Evolutionary conservation across 1,140 invertebrate species (phyloP).

Genomic region (Panagrolaimus sp.): DNA sequence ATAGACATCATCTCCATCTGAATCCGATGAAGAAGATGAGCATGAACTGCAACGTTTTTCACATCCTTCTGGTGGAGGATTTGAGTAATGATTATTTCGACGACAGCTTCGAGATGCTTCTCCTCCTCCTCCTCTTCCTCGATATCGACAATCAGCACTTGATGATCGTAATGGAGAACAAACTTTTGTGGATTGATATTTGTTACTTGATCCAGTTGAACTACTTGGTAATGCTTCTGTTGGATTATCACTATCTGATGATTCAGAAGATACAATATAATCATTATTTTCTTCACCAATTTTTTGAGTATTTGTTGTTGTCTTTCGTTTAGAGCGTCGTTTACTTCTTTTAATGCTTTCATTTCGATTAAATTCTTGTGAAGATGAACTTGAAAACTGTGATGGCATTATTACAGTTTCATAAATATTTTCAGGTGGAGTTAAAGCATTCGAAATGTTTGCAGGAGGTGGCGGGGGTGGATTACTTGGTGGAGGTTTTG

Average conservation of each 20-base stretch:
- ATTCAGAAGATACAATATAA: neutral
- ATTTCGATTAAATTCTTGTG: conserved; percentile 10
- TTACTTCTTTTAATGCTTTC: conserved; percentile 1
- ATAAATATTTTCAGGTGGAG: conserved; percentile 52
- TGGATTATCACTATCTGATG: neutral
- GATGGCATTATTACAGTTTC: conserved; percentile 41
- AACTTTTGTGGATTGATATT: neutral
- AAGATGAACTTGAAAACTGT: conserved; percentile 6
- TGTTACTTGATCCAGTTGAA: neutral
- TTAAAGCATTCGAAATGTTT: conserved; percentile 10
- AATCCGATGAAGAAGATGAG: conserved; percentile 4
- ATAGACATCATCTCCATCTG: conserved; percentile 13
- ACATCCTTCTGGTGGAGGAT: neutral
- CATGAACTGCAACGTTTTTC: neutral
- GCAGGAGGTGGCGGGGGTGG: conserved; percentile 31
- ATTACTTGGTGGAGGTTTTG: conserved; percentile 33
- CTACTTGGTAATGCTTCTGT: neutral
- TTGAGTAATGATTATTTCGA: conserved; percentile 1
- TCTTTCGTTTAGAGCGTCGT: neutral
- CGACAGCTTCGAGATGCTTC: neutral
- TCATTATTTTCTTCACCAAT: neutral
- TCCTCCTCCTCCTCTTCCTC: too few relatives aligned
- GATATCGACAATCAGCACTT: conserved; percentile 8
- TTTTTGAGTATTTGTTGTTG: neutral
- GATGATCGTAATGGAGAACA: conserved; percentile 3